Conservation (phyloP, 2,797 vertebrate species). For the Halcyon leucocephala region DNA sequence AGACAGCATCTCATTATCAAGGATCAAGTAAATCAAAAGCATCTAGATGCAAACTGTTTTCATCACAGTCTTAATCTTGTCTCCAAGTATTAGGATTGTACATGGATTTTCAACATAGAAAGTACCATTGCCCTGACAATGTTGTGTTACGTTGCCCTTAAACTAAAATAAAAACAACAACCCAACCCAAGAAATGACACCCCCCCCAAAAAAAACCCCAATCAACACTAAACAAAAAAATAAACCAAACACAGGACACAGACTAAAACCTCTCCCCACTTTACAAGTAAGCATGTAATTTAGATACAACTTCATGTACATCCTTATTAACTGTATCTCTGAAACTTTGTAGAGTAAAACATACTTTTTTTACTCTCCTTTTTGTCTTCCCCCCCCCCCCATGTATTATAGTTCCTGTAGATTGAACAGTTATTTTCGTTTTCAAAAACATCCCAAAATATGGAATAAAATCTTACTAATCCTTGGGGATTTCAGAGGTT, state of each 20-base stretch:
- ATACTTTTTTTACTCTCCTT: fast-evolving
- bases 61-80: background rate
- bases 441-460: background rate
- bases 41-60: background rate
- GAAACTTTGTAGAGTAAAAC: background rate
- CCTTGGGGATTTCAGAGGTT: background rate
- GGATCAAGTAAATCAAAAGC: background rate
- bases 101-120: background rate
- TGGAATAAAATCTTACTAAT: background rate
- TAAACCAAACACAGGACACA: background rate
- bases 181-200: background rate
- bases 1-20: background rate
- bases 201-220: background rate
- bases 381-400: fast-evolving
- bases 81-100: background rate
- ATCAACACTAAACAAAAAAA: background rate
- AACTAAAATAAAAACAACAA: background rate
- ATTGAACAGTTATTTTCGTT: background rate
- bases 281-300: background rate
- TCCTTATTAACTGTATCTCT: background rate
- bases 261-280: background rate
- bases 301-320: background rate
- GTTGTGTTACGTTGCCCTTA: background rate
- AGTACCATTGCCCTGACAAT: background rate
- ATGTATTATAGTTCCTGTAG: background rate